phyloP scores from a whole-genome alignment of 2,888 invertebrate species.

The Lasioglossum lativentre region DNA sequence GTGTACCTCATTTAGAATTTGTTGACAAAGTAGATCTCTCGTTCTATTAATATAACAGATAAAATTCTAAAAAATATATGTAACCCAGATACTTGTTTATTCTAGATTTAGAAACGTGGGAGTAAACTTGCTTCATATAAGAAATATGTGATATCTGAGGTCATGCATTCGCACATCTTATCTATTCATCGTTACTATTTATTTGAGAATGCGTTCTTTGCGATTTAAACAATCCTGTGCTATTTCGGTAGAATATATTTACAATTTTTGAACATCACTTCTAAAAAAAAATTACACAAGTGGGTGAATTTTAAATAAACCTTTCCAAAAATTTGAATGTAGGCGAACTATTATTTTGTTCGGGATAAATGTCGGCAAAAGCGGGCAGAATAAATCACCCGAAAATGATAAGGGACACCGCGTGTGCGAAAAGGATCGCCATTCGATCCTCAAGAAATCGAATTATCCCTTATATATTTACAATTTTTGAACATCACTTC shows the following conservation, averaged over 20 bases:
- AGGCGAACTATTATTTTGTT: not conserved
- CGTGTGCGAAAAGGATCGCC: too few species aligned
- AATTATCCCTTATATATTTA: constrained; percentile 18
- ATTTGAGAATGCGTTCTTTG: too few species aligned
- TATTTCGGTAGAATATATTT: not conserved
- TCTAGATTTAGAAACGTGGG: not conserved
- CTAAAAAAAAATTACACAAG: too few species aligned
- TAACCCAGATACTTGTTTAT: not conserved
- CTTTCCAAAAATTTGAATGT: not conserved
- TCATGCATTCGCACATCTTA: not conserved
- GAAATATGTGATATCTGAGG: not conserved
- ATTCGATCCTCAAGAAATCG: not conserved
- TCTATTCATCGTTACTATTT: not conserved
- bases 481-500: too few species aligned
- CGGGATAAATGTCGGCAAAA: not conserved
- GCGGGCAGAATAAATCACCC: not conserved
- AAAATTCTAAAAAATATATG: not conserved
- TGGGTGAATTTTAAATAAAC: too few species aligned
- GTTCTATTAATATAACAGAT: not conserved
- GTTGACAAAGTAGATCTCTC: not conserved
- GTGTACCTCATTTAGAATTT: too few species aligned
- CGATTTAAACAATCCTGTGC: too few species aligned
- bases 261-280: too few species aligned
- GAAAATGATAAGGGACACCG: not conserved
- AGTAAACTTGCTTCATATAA: not conserved